phyloP scores from a whole-genome alignment of 2,113 vertebrate species.

The Myiozetetes cayanensis region DNA sequence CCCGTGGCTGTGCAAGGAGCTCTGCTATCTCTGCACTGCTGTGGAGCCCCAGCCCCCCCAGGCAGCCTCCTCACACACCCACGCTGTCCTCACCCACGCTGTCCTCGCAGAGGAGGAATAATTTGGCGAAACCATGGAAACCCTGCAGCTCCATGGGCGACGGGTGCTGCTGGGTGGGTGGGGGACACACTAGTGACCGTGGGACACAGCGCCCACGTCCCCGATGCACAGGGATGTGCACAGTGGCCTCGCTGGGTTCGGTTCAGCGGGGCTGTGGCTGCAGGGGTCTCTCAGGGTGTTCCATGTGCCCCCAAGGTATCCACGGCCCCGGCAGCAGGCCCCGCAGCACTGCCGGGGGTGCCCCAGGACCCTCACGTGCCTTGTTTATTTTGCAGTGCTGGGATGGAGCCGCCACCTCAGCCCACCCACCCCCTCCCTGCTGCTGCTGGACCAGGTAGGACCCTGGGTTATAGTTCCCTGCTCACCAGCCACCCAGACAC shows the following conservation, averaged over 20 bases:
- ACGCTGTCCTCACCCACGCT: not conserved
- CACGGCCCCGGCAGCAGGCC: accelerated
- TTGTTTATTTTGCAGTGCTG: slow-evolving; percentile 19
- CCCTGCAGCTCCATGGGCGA: not conserved
- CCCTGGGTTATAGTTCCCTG: not conserved
- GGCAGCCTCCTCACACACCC: not conserved
- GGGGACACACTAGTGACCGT: not conserved
- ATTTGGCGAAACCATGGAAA: slow-evolving; percentile 64
- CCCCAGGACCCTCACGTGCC: not conserved
- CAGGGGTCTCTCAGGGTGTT: not conserved
- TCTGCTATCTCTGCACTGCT: not conserved
- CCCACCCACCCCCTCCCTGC: not conserved
- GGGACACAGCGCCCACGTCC: not conserved
- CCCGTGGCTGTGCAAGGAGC: accelerated
- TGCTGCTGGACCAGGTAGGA: slow-evolving; percentile 45
- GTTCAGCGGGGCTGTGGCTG: not conserved
- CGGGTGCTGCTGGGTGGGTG: not conserved
- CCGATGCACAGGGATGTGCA: not conserved
- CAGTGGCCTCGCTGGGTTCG: accelerated
- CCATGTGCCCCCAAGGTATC: not conserved
- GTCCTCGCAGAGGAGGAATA: slow-evolving; percentile 9
- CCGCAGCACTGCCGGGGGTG: accelerated
- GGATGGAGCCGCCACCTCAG: slow-evolving; percentile 32
- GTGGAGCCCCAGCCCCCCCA: not conserved
- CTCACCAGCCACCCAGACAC: accelerated